phyloP scores from a whole-genome alignment of 2,113 vertebrate species.

The Toxotes jaculatrix region DNA sequence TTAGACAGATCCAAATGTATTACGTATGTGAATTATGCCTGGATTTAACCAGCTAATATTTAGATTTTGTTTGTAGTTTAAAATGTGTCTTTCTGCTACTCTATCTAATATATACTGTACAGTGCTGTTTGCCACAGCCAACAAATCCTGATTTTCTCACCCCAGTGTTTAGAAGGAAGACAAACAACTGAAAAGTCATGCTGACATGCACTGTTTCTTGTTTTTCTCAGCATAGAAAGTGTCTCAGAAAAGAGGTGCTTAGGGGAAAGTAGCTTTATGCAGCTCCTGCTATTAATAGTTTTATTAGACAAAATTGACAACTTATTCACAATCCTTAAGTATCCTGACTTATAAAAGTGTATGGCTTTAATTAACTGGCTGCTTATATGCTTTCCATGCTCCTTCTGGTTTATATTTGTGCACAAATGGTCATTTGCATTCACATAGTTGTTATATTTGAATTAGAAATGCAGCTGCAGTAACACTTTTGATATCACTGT shows the following conservation, averaged over 20 bases:
- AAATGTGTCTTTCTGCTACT: neutral
- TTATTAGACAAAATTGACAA: neutral
- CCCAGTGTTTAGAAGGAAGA: neutral
- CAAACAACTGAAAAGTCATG: neutral
- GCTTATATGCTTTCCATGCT: neutral
- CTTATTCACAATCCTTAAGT: neutral
- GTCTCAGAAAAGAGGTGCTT: neutral
- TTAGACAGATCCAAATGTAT: neutral
- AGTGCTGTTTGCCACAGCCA: neutral
- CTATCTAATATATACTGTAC: neutral
- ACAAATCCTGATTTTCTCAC: neutral
- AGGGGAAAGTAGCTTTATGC: neutral
- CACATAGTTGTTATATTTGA: neutral
- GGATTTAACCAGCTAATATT: neutral
- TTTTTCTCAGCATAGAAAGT: neutral
- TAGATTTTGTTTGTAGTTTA: neutral
- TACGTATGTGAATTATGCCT: neutral
- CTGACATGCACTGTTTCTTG: too few relatives aligned
- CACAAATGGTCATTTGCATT: constrained; percentile 8
- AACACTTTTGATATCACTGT: neutral
- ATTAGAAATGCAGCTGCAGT: neutral
- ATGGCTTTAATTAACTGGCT: neutral
- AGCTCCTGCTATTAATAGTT: neutral
- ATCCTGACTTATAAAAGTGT: neutral
- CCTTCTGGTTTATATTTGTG: neutral